These are phyloP conservation scores for Labeo rohita DNA, from an alignment of 2,113 vertebrate species.

Conservation along the genomic window DNA sequence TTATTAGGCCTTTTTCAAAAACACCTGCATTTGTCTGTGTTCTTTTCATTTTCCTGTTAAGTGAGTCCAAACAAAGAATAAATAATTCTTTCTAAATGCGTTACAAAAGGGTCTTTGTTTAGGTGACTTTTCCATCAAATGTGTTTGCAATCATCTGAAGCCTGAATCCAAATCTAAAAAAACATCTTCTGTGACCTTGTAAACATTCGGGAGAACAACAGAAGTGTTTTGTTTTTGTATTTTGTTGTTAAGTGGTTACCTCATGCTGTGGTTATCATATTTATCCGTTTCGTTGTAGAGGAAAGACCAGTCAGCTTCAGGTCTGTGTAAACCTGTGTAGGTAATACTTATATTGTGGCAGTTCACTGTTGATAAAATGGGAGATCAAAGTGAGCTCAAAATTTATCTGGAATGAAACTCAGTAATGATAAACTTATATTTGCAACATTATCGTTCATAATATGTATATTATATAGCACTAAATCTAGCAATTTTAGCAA, in stretches of 20 bases:
- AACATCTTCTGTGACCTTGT: neutral
- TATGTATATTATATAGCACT: no score
- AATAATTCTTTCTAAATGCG: neutral
- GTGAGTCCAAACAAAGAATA: neutral
- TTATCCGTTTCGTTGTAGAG: slow-evolving; percentile 40
- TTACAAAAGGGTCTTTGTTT: slow-evolving; percentile 4
- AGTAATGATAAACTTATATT: neutral
- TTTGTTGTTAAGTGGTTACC: slow-evolving; percentile 22
- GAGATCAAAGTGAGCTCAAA: neutral
- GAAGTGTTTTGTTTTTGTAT: neutral
- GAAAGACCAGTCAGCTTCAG: slow-evolving; percentile 38
- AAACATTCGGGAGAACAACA: slow-evolving; percentile 29
- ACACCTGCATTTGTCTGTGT: neutral
- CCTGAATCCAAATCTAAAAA: neutral
- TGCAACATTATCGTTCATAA: no score
- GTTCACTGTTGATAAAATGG: slow-evolving; percentile 19
- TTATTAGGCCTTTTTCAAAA: neutral
- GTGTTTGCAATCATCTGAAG: neutral
- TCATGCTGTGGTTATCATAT: slow-evolving; percentile 6
- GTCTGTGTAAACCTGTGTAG: slow-evolving; percentile 5
- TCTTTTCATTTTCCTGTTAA: neutral
- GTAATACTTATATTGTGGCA: slow-evolving; percentile 36
- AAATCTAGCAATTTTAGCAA: no score
- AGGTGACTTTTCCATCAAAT: neutral
- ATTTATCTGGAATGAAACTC: neutral